Conservation (phyloP, 2,888 invertebrate species). For the Diplazon laetatorius region DNA sequence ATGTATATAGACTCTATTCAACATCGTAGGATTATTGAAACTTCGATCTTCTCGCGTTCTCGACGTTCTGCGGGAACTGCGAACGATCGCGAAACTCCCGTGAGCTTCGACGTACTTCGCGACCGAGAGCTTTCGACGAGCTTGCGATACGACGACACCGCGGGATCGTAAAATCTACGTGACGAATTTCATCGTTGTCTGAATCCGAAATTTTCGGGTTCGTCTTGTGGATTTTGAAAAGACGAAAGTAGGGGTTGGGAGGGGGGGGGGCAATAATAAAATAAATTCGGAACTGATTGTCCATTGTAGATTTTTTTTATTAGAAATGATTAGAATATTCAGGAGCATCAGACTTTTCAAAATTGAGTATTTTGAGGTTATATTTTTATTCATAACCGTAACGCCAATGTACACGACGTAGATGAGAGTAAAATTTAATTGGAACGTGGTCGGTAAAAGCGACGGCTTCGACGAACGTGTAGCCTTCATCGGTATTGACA, state of each 20-base stretch:
- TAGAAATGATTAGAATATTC: too few relatives aligned
- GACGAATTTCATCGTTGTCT: slow-evolving; percentile 49
- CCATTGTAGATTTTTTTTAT: too few relatives aligned
- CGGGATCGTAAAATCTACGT: slow-evolving; percentile 62
- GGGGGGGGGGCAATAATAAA: slow-evolving; percentile 4
- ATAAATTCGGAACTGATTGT: too few relatives aligned
- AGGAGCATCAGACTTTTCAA: background rate
- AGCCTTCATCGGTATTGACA: slow-evolving; percentile 2
- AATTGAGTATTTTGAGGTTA: background rate
- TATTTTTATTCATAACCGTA: slow-evolving; percentile 1
- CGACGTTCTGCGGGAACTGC: slow-evolving; percentile 7
- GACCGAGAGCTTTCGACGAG: too few relatives aligned
- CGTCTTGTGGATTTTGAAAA: slow-evolving; percentile 32
- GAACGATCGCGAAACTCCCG: too few relatives aligned
- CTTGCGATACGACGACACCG: slow-evolving; percentile 34
- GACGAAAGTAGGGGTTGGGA: background rate
- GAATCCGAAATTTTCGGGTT: slow-evolving; percentile 59
- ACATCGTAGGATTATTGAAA: slow-evolving; percentile 60
- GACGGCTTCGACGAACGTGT: slow-evolving; percentile 32
- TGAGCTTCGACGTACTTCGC: too few relatives aligned
- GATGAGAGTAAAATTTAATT: slow-evolving; percentile 37
- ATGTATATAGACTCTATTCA: too few relatives aligned
- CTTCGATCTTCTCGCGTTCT: slow-evolving; percentile 36
- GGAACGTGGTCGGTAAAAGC: slow-evolving; percentile 18
- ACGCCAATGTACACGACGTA: background rate